phyloP scores from a whole-genome alignment of 2,113 vertebrate genomes.

The Spea bombifrons region DNA sequence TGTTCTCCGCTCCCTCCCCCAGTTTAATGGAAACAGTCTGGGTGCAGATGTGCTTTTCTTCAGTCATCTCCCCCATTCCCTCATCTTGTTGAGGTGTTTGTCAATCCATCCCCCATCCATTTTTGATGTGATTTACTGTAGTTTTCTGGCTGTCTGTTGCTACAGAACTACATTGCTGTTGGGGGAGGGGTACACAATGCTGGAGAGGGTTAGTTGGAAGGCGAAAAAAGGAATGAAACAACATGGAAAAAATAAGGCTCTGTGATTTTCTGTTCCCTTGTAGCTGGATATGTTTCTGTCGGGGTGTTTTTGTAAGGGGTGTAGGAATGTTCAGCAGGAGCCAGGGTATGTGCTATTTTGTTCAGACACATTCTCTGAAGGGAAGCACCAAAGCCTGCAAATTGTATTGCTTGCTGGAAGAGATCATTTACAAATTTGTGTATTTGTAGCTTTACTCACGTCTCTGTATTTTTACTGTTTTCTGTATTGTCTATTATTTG shows the following conservation, averaged over 20 bases:
- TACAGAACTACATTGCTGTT: neutral
- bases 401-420: neutral
- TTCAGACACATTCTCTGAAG: constrained; percentile 11
- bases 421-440: neutral
- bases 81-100: constrained; percentile 19
- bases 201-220: constrained; percentile 5
- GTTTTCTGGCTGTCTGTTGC: constrained; percentile 18
- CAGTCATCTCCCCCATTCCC: neutral
- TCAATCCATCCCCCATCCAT: constrained; percentile 17
- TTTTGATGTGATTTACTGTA: constrained; percentile 41
- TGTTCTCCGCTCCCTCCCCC: constrained; percentile 15
- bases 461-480: too few species aligned
- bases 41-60: constrained; percentile 36
- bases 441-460: too few species aligned
- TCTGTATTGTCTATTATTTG: too few species aligned
- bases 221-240: constrained; percentile 2
- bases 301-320: constrained; percentile 58
- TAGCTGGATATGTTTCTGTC: constrained; percentile 41
- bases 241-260: neutral
- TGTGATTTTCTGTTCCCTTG: constrained; percentile 5
- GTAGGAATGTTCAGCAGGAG: constrained; percentile 56
- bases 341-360: constrained; percentile 43
- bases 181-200: neutral
- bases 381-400: neutral
- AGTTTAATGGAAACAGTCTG: constrained; percentile 35